Evolutionary conservation across 2,888 invertebrate genomes (phyloP).

Genomic region (Cataglyphis albicans): DNA sequence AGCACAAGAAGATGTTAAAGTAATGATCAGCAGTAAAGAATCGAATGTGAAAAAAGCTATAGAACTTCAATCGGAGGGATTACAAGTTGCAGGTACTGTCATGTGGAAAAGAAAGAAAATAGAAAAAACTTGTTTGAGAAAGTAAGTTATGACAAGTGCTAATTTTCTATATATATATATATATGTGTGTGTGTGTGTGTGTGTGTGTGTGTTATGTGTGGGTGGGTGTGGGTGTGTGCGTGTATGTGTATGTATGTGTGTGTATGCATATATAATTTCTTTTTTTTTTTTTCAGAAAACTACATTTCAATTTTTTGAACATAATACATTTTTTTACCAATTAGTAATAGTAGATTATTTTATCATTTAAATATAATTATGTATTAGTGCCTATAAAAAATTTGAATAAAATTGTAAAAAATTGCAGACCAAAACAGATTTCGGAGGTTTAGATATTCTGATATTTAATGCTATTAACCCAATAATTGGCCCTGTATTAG

Average conservation of each 20-base stretch:
- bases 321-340: background rate
- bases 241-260: no score
- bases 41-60: conserved; percentile 94
- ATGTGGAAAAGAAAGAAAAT: conserved; percentile 94
- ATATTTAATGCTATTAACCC: conserved; percentile 98
- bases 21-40: conserved; percentile 96
- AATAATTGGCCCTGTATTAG: conserved; percentile 91
- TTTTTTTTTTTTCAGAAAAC: background rate
- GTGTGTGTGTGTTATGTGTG: no score
- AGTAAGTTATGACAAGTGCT: conserved; percentile 83
- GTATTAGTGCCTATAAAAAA: background rate
- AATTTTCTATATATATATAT: no score
- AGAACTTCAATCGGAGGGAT: conserved; percentile 90
- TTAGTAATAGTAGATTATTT: background rate
- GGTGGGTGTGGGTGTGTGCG: no score
- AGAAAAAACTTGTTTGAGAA: conserved; percentile 91
- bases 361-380: conserved; percentile 8
- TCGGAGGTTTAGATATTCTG: conserved; percentile 96
- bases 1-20: conserved; percentile 95
- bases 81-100: conserved; percentile 93
- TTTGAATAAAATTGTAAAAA: conserved; percentile 45
- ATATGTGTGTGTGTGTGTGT: no score
- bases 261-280: no score
- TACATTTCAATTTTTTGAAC: background rate
- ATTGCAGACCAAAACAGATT: conserved; percentile 90